Conservation (phyloP, 2,888 invertebrate genomes). For the Erpobdella octoculata region DNA sequence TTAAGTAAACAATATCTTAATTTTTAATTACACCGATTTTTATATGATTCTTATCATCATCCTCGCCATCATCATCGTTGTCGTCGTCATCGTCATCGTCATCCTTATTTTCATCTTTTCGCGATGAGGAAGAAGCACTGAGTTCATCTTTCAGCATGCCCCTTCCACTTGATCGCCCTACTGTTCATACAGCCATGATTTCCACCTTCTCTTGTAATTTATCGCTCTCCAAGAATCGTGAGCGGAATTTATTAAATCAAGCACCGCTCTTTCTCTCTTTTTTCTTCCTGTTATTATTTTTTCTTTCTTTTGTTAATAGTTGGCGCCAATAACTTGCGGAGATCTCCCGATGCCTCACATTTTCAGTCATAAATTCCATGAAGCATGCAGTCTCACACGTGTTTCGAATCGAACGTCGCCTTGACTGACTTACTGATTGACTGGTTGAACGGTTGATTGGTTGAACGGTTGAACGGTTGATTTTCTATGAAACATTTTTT, state of each 20-base stretch:
- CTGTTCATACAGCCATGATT: slow-evolving; percentile 6
- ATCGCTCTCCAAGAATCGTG: slow-evolving; percentile 7
- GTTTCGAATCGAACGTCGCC: background rate
- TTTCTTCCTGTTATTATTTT: too few relatives aligned
- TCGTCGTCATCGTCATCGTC: too few relatives aligned
- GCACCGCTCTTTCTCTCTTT: too few relatives aligned
- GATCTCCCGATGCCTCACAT: background rate
- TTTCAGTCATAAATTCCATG: background rate
- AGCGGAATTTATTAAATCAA: slow-evolving; percentile 8
- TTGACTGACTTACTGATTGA: background rate
- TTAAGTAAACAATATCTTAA: too few relatives aligned
- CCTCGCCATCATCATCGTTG: too few relatives aligned
- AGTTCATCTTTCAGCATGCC: slow-evolving; percentile 5
- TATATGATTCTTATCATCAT: too few relatives aligned
- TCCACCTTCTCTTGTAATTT: slow-evolving; percentile 8
- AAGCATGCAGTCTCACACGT: background rate
- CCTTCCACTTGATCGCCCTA: background rate
- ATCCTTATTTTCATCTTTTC: too few relatives aligned
- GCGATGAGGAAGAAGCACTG: background rate
- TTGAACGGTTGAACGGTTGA: background rate
- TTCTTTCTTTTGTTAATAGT: background rate
- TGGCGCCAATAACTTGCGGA: slow-evolving; percentile 1
- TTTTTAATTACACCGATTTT: too few relatives aligned
- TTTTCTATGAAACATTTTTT: background rate
- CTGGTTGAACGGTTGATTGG: background rate